These are phyloP conservation scores for Zosterops japonicus DNA, from an alignment of 2,113 vertebrate species.

Conservation along the genomic window DNA sequence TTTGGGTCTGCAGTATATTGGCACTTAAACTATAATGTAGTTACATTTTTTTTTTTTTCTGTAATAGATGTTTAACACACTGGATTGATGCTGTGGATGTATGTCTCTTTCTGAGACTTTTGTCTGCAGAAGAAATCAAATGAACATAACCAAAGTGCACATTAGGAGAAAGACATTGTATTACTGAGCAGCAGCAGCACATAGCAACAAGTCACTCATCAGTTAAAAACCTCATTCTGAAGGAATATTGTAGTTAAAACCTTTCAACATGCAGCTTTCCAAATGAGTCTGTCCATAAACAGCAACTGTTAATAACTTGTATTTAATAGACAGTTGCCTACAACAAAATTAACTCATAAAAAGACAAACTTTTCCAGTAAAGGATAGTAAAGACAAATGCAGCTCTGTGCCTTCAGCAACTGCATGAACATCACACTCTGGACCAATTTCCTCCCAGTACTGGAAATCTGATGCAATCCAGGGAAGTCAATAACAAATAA, in stretches of 20 bases:
- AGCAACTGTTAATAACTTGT: conserved; percentile 46
- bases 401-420: not conserved
- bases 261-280: conserved; percentile 32
- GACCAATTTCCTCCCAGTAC: not conserved
- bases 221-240: conserved; percentile 42
- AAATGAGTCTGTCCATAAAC: conserved; percentile 44
- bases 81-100: not conserved
- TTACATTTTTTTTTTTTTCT: conserved; percentile 15
- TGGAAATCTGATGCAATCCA: not conserved
- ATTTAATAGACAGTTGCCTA: conserved; percentile 42
- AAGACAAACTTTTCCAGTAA: conserved; percentile 33
- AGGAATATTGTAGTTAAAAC: conserved; percentile 38
- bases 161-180: conserved; percentile 34
- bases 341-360: conserved; percentile 46
- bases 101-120: conserved; percentile 28
- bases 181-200: not conserved
- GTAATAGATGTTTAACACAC: conserved; percentile 20
- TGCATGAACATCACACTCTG: not conserved
- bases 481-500: not conserved
- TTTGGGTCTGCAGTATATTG: not conserved
- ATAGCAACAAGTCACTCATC: conserved; percentile 47
- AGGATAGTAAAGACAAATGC: conserved; percentile 3
- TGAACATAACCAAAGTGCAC: conserved; percentile 41
- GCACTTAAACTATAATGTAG: conserved; percentile 18
- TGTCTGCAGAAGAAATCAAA: conserved; percentile 55